These are phyloP conservation scores for Rhea americana DNA, from an alignment of 2,113 vertebrate genomes.

Conservation along the genomic window DNA sequence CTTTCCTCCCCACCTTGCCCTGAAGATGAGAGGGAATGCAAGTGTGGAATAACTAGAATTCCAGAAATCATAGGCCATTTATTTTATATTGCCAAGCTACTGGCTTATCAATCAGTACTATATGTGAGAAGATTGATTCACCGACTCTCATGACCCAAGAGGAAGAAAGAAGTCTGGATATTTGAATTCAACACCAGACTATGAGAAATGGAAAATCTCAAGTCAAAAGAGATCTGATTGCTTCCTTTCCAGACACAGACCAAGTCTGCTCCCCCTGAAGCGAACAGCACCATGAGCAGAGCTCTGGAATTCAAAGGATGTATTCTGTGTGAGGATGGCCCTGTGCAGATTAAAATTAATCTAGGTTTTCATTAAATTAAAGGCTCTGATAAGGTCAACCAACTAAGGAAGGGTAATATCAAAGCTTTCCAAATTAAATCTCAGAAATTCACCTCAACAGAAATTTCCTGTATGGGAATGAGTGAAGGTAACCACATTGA, in stretches of 20 bases:
- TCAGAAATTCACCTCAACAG: background rate
- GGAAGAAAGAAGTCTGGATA: background rate
- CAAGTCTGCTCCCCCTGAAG: background rate
- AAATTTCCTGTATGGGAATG: slow-evolving; percentile 41
- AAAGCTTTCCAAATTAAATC: slow-evolving; percentile 38
- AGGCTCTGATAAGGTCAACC: slow-evolving; percentile 21
- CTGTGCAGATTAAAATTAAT: slow-evolving; percentile 34
- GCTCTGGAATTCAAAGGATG: background rate
- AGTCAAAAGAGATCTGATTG: background rate
- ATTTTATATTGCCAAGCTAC: background rate
- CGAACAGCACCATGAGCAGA: background rate
- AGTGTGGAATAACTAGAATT: background rate
- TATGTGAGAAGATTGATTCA: background rate
- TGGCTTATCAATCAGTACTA: background rate
- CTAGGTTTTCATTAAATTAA: slow-evolving; percentile 39
- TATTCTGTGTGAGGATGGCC: slow-evolving; percentile 2
- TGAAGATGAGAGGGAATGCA: background rate
- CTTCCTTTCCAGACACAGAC: background rate
- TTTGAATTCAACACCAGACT: background rate
- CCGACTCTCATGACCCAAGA: background rate
- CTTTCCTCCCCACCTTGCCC: background rate
- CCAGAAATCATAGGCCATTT: background rate
- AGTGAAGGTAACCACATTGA: slow-evolving; percentile 22
- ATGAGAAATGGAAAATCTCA: background rate
- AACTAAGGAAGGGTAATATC: slow-evolving; percentile 27